phyloP scores from a whole-genome alignment of 2,113 vertebrate species.

The Rhinogobius similis region DNA sequence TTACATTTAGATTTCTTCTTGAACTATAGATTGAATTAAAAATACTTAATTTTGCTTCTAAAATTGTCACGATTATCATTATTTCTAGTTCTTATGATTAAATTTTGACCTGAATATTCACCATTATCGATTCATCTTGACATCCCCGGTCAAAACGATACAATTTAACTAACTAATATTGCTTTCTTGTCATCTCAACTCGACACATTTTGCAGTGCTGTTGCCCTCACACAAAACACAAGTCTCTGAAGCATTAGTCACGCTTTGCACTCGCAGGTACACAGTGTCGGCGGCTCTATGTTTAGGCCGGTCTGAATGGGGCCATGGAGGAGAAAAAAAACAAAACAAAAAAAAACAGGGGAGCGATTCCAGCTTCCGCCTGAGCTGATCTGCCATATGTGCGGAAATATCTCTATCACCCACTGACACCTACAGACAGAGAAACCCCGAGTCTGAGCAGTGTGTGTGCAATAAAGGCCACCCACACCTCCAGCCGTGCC shows the following conservation, averaged over 20 bases:
- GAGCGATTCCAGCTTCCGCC: not conserved
- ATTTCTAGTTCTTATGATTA: no score
- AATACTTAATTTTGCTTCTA: no score
- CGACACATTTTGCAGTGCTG: not conserved
- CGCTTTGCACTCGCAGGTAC: not conserved
- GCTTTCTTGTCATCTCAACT: no score
- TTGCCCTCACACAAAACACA: conserved; percentile 9
- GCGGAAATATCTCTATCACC: conserved; percentile 8
- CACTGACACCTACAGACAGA: conserved; percentile 5
- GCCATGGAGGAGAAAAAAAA: not conserved
- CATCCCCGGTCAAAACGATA: no score
- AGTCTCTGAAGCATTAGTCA: not conserved
- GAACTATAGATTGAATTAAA: no score
- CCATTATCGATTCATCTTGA: no score
- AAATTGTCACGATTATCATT: no score
- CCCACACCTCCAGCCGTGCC: conserved; percentile 10
- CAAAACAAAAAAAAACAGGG: not conserved
- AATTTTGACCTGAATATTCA: no score
- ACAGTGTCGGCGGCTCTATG: not conserved
- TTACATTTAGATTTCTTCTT: no score
- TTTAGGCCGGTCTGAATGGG: not conserved
- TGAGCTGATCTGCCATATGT: conserved; percentile 20
- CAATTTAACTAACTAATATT: no score
- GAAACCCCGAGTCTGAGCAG: conserved; percentile 1
- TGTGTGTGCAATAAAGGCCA: conserved; percentile 10